These are phyloP conservation scores for Zaprionus tsacasi DNA, from an alignment of 1,140 invertebrate species.

Conservation along the genomic window DNA sequence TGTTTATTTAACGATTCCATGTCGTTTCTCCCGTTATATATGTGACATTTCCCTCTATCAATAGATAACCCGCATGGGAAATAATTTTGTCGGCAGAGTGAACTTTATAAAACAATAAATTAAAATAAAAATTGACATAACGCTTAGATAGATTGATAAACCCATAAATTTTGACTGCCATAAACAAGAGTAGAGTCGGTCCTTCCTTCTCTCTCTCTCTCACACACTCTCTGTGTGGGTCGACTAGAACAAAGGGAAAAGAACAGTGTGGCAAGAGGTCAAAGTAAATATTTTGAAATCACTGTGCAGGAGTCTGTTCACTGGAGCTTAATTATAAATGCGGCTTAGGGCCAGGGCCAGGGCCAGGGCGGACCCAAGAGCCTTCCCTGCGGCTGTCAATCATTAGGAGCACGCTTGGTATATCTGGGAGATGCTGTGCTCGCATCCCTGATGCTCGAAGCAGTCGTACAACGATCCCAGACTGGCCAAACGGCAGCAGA, in stretches of 20 bases:
- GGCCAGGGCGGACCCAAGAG: background rate
- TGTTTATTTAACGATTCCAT: too few species aligned
- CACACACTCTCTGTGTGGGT: background rate
- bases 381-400: background rate
- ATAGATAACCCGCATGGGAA: too few species aligned
- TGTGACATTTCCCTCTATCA: slow-evolving; percentile 10
- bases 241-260: background rate
- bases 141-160: slow-evolving; percentile 16
- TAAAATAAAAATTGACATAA: slow-evolving; percentile 8
- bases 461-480: slow-evolving; percentile 57
- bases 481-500: slow-evolving; percentile 46
- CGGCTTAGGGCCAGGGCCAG: background rate
- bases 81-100: background rate
- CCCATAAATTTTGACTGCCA: background rate
- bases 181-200: background rate
- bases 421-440: slow-evolving; percentile 50
- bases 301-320: background rate
- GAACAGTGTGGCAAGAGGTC: background rate
- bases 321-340: slow-evolving; percentile 39
- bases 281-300: background rate
- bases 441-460: slow-evolving; percentile 48
- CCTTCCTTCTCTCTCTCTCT: background rate
- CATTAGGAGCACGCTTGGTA: slow-evolving; percentile 57
- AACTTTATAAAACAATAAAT: slow-evolving; percentile 30
- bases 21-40: background rate